Evolutionary conservation across 2,888 invertebrate genomes (phyloP), one percentile per base, ranked within the genome.

Genomic region (Nephrotoma appendiculata): DNA sequence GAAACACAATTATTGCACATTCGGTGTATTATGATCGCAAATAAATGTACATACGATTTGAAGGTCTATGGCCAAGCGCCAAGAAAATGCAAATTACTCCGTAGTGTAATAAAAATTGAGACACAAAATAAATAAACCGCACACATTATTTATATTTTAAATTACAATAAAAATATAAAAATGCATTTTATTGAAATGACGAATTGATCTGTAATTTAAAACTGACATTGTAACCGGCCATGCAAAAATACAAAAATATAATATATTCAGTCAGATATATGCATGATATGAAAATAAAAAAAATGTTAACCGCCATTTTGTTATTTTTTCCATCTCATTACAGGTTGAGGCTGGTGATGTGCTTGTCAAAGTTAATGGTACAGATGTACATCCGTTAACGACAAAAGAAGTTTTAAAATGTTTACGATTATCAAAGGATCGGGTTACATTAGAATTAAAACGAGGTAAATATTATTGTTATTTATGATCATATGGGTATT

Each of bases 401-500:
- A 98, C 97, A 91, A 96, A 97, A 94, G 97, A 98, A 95, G 97
- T 97, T 93, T 94, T 97, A 93, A 97, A 97, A 96, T 97, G 97
- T 93, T 95, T 98, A 91, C 95, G 97, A 91, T 94, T 98, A 91
- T 97, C 97, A 89, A 94, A 96, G 92, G 97, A 97, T 93, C 95
- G 96, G 90, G 97, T 98, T 91, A 96, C 96, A 91, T 93, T 98
- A 92, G 96, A 96, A 94, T 94, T 98, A 92, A 96, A 95, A 94
- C 95, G 97, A 94, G 97, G 97, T 97, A 94, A 95, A 94, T 86
- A 9, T 31, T 31, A 31, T 19, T 19, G 1, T 31, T 31, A 31
- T 31, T 31, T 15, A 86, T 87, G 86, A 44, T 86, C 71, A 41
- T 83, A 41, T 41, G 12, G 6, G 11, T 83, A 83, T 41, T 83